Percentiles rank a stretch among this genome's conserved stretches.
phyloP scores from a whole-genome alignment of 1,140 invertebrate genomes.

The Heterodera carotae region DNA sequence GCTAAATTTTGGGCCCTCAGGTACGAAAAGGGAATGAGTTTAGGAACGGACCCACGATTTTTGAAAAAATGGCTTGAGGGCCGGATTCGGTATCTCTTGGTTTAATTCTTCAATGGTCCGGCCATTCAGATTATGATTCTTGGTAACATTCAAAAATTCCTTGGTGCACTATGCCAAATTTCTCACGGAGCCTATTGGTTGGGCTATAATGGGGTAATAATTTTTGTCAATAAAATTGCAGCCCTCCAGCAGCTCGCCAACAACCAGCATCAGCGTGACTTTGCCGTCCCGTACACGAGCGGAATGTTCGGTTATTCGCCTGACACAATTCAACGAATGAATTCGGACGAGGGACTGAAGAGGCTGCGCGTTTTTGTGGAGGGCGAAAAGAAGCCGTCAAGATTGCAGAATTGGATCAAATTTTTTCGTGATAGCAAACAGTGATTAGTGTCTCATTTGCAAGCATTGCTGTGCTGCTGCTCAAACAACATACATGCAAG shows the following conservation, averaged over 20 bases:
- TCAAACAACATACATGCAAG: too few species aligned
- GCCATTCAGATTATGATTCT: too few species aligned
- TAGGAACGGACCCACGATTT: too few species aligned
- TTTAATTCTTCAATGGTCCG: too few species aligned
- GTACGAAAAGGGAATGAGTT: too few species aligned
- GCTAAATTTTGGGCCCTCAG: too few species aligned
- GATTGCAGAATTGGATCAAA: neutral
- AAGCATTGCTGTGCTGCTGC: too few species aligned
- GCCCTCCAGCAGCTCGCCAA: slow-evolving; percentile 16
- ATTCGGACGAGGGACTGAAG: slow-evolving; percentile 21
- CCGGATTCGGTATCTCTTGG: too few species aligned
- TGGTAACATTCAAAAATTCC: too few species aligned
- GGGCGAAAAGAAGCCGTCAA: neutral
- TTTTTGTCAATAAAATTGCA: neutral
- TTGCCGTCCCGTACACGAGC: slow-evolving; percentile 6
- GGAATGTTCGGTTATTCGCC: slow-evolving; percentile 15
- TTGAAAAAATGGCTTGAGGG: too few species aligned
- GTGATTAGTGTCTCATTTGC: neutral
- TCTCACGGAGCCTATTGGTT: too few species aligned
- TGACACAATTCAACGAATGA: slow-evolving; percentile 19
- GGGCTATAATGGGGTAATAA: neutral
- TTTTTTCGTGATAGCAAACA: neutral
- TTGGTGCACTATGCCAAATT: too few species aligned
- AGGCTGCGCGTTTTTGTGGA: slow-evolving; percentile 11
- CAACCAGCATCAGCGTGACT: slow-evolving; percentile 15